Conservation (phyloP, 1,140 invertebrate genomes). For the Tetraneura akinire region DNA sequence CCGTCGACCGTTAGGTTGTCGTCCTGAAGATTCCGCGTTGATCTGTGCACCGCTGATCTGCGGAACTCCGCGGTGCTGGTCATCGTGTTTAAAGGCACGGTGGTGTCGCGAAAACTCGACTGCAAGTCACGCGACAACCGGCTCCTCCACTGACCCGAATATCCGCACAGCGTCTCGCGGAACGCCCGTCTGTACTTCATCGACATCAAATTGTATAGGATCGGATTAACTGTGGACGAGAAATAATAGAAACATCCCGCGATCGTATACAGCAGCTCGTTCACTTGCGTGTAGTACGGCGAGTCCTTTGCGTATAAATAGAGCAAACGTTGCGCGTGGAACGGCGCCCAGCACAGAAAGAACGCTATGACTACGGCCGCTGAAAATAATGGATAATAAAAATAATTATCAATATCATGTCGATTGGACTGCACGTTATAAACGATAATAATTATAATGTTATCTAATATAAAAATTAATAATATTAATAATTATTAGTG, state of each 20-base stretch:
- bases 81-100: conserved; percentile 25
- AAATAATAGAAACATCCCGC: conserved; percentile 85
- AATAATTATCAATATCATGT: too few species aligned
- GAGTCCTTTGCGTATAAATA: conserved; percentile 70
- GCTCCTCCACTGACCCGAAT: conserved; percentile 10
- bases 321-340: conserved; percentile 86
- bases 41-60: conserved; percentile 19
- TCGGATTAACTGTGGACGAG: conserved; percentile 85
- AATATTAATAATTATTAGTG: too few species aligned
- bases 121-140: conserved; percentile 53
- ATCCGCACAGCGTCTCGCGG: conserved; percentile 66
- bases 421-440: too few species aligned
- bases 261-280: conserved; percentile 78
- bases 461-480: too few species aligned
- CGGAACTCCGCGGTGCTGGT: conserved; percentile 28
- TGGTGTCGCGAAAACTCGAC: conserved; percentile 53
- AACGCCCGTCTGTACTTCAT: conserved; percentile 80
- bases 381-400: too few species aligned
- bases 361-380: conserved; percentile 95
- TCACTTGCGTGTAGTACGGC: conserved; percentile 67
- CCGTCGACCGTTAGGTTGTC: not conserved
- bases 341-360: conserved; percentile 96
- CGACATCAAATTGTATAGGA: conserved; percentile 91
- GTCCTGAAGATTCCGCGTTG: not conserved
- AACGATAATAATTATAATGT: too few species aligned